These are phyloP conservation scores for Phalacrocorax pelagicus DNA, from an alignment of 2,113 vertebrate species.

Conservation along the genomic window DNA sequence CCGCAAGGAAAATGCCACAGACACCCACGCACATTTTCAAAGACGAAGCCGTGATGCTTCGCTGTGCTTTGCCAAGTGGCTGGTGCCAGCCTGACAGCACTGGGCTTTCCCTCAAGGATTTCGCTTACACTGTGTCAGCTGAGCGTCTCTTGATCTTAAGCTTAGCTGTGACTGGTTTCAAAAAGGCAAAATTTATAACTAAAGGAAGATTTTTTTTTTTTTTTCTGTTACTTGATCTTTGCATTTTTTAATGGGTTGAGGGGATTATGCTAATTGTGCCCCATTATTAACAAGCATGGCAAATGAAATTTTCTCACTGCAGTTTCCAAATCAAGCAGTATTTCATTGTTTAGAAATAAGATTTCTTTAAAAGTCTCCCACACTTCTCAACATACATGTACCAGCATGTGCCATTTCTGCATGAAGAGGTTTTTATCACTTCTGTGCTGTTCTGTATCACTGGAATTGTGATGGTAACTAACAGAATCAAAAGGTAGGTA, in stretches of 20 bases:
- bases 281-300: background rate
- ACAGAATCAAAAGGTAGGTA: background rate
- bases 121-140: background rate
- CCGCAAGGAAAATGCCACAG: background rate
- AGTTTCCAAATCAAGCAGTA: background rate
- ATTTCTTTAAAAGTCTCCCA: background rate
- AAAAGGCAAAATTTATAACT: background rate
- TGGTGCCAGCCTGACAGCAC: background rate
- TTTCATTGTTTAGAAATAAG: background rate
- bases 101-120: constrained; percentile 11
- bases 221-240: background rate
- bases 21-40: background rate
- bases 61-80: background rate
- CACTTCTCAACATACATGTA: background rate
- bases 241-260: background rate
- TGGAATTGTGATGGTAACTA: background rate
- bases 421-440: background rate
- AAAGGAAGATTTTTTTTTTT: background rate
- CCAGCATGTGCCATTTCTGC: background rate
- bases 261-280: background rate
- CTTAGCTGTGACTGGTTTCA: background rate
- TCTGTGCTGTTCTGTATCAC: fast-evolving
- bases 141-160: background rate
- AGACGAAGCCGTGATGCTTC: background rate
- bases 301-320: background rate